Evolutionary conservation across 2,888 invertebrate species (phyloP).

Genomic region (Noctua fimbriata): DNA sequence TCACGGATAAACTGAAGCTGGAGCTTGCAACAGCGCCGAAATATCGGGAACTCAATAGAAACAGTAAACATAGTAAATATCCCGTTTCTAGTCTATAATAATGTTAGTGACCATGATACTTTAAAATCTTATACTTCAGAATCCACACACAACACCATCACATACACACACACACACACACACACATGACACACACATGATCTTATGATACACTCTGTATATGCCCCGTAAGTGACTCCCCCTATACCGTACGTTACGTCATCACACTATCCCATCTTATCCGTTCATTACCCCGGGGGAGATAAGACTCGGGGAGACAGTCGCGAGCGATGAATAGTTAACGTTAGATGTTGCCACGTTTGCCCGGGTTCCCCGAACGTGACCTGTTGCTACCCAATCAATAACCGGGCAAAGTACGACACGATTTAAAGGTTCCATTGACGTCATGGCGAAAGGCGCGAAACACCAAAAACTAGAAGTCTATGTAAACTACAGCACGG

Average conservation of each 20-base stretch:
- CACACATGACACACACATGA: too few species aligned
- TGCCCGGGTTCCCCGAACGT: constrained; percentile 26
- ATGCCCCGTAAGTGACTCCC: not conserved
- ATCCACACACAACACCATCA: too few species aligned
- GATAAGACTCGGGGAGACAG: not conserved
- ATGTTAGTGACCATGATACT: too few species aligned
- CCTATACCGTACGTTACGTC: constrained; percentile 12
- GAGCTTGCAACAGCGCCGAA: too few species aligned
- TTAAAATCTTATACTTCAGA: too few species aligned
- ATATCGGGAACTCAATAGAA: too few species aligned
- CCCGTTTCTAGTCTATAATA: too few species aligned
- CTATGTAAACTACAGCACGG: not conserved
- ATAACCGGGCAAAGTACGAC: constrained; percentile 24
- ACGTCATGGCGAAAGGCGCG: not conserved
- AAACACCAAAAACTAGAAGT: not conserved
- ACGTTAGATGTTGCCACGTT: constrained; percentile 12
- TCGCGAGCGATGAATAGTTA: constrained; percentile 17
- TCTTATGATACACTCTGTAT: not conserved
- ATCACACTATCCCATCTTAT: not conserved
- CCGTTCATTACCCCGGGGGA: constrained; percentile 4
- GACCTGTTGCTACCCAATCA: constrained; percentile 56
- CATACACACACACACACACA: too few species aligned
- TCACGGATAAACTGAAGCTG: too few species aligned
- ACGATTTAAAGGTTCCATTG: not conserved
- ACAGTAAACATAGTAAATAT: too few species aligned